Evolutionary conservation across 2,888 invertebrate species (phyloP), one percentile per base, ranked within the genome.

Genomic region (Nineta flava): DNA sequence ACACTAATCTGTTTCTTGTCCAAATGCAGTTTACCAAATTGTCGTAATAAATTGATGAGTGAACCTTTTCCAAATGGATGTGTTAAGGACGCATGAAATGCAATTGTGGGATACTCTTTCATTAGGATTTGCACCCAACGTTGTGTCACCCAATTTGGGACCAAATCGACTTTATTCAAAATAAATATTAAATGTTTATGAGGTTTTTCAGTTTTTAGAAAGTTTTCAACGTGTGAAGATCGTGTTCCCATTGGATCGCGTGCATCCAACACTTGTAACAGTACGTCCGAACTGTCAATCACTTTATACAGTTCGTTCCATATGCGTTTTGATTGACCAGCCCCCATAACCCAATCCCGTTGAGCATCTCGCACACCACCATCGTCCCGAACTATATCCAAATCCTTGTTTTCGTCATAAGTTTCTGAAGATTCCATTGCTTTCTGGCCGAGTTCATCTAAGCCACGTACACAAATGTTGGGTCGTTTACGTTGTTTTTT

Each of bases 261-360:
- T 0, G 96, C 96, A 73, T 99, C 99, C 52, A 99, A 71, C 3
- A 99, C 87, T 71, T 97, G 94, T 26, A 99, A 69, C 13, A 99
- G 69, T 4, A 99, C 95, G 75, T 99, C 99, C 0, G 97, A 94
- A 2, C 97, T 95, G 67, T 99, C 99, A 49, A 99, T 82, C 26
- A 97, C 99, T 76, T 99, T 99, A 65, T 97, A 95, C 43, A 99
- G 67, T 65, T 99, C 99, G 71, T 93, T 95, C 99, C 99, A 99
- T 60, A 99, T 95, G 57, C 99, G 77, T 68, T 79, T 91, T 58
- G 96, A 97, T 68, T 94, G 93, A 1, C 99, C 95, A 21, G 95
- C 94, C 48, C 79, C 83, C 79, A 95, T 93, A 2, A 95, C 83
- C 86, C 93, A 92, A 65, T 97, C 97, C 54, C 88, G 77, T 45